Evolutionary conservation across 2,888 invertebrate species (phyloP).

Genomic region (Hydriomena furcata): DNA sequence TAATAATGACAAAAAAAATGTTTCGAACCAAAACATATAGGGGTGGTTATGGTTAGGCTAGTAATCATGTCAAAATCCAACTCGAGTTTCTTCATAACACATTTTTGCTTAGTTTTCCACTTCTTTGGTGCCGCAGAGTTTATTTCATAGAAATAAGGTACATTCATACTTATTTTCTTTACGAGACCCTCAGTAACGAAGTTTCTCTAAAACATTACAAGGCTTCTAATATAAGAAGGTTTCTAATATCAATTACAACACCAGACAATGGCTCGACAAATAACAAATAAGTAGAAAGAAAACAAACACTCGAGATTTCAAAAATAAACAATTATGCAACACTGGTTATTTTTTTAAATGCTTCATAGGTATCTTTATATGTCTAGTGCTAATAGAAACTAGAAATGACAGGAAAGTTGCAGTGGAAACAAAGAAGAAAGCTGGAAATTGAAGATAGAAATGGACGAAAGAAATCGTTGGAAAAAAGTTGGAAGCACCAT

Average conservation of each 20-base stretch:
- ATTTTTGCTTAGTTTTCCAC: neutral
- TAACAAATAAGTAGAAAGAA: constrained; percentile 2
- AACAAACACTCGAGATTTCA: constrained; percentile 4
- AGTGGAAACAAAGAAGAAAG: constrained; percentile 63
- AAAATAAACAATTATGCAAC: constrained; percentile 13
- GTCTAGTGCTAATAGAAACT: constrained; percentile 17
- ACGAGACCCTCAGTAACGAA: too few relatives aligned
- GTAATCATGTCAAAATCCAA: too few relatives aligned
- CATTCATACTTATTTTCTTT: too few relatives aligned
- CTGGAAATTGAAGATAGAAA: constrained; percentile 65
- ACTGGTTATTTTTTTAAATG: constrained; percentile 5
- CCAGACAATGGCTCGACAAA: neutral
- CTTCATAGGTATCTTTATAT: too few relatives aligned
- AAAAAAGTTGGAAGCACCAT: constrained; percentile 77
- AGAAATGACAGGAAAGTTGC: constrained; percentile 32
- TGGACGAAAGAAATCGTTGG: constrained; percentile 74
- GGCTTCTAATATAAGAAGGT: too few relatives aligned
- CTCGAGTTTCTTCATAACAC: neutral
- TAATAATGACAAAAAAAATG: too few relatives aligned
- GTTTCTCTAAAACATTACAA: neutral
- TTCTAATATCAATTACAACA: neutral
- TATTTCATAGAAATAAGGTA: too few relatives aligned
- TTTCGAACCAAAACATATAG: too few relatives aligned
- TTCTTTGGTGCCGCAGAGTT: too few relatives aligned
- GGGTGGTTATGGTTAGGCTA: too few relatives aligned